phyloP scores from a whole-genome alignment of 1,140 invertebrate genomes.

The Drosophila pseudoobscura region DNA sequence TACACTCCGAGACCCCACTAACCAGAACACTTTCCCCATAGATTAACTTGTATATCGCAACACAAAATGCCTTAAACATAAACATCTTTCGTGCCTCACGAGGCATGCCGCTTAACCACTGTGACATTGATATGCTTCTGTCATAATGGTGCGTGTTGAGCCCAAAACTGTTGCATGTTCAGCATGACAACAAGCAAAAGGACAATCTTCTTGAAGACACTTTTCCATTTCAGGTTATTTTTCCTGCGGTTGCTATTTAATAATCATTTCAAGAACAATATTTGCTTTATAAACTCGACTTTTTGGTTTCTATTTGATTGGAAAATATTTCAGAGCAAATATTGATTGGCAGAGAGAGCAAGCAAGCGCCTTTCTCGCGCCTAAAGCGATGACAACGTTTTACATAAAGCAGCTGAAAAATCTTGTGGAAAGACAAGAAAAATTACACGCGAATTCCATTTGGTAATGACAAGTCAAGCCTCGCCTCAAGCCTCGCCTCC shows the following conservation, averaged over 20 bases:
- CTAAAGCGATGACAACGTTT: constrained; percentile 8
- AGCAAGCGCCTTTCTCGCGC: not conserved
- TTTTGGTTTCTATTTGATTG: constrained; percentile 28
- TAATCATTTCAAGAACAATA: constrained; percentile 39
- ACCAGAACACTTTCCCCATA: not conserved
- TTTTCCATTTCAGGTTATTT: no score
- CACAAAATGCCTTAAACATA: no score
- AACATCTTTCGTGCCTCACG: constrained; percentile 30
- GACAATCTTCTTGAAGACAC: constrained; percentile 12
- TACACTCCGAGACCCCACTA: not conserved
- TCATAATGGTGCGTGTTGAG: constrained; percentile 43
- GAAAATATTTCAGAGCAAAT: constrained; percentile 39
- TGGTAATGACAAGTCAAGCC: constrained; percentile 36
- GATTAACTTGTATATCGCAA: not conserved
- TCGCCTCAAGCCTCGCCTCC: constrained; percentile 19
- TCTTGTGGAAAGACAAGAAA: constrained; percentile 29
- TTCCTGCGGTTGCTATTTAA: constrained; percentile 32
- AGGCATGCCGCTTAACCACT: not conserved
- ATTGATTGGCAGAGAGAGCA: constrained; percentile 24
- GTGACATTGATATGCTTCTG: constrained; percentile 47
- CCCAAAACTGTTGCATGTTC: constrained; percentile 32
- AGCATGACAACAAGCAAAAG: constrained; percentile 18
- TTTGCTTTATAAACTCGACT: constrained; percentile 41
- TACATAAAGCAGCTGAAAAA: constrained; percentile 15
- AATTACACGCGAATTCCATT: constrained; percentile 42